Evolutionary conservation across 2,888 invertebrate genomes (phyloP), one percentile per base, ranked within the genome.

Genomic region (Xestia sexstrigata): DNA sequence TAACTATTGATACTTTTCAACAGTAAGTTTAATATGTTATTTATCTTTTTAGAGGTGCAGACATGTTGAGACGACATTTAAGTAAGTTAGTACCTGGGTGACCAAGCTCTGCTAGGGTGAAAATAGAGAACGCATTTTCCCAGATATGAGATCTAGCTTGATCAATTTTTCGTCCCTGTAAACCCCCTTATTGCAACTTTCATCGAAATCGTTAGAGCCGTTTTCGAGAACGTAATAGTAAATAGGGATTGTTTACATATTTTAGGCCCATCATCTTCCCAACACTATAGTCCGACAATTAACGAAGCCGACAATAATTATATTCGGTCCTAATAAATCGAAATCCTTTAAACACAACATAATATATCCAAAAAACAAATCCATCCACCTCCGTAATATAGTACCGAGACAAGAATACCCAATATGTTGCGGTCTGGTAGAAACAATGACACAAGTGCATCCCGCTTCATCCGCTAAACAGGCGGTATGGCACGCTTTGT

Each of bases 401-500:
- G 42, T 47, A 55, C 15, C 5, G 13, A 65, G 58, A 82, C 86
- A 76, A 72, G 86, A 69, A 74, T 74, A 76, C 26, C 66, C 62
- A 84, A 76, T 83, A 83, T 60, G 69, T 69, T 71, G 88, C 67
- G 83, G 88, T 88, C 58, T 72, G 52, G 42, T 78, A 68, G 79
- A 78, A 85, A 84, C 83, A 87, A 81, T 73, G 82, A 84, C 77
- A 79, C 79, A 79, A 79, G 86, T 81, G 79, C 74, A 79, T 73
- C 83, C 75, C 79, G 66, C 75, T 62, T 82, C 81, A 86, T 88
- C 83, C 81, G 65, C 86, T 88, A 89, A 89, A 90, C 91, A 91
- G 90, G 88, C 91, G 90, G 92, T 92, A 92, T 92, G 94, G 95
- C 91, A 93, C 90, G 94, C 94, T 95, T 95, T 95, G 94, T 94